Evolutionary conservation across 2,888 invertebrate species (phyloP).

Genomic region (Mamestra brassicae): DNA sequence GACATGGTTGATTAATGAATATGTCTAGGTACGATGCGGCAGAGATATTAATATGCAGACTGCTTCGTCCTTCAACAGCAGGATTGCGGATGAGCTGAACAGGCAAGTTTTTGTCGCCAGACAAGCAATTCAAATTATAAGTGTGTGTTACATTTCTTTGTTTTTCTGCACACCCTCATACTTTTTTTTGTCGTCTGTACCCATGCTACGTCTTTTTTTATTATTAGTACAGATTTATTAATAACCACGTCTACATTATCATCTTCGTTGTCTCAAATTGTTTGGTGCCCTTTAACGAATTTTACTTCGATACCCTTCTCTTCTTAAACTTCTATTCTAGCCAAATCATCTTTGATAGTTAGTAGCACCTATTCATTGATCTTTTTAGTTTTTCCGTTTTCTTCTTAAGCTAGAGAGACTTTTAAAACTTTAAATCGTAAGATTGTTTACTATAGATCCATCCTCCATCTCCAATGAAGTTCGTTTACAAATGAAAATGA

Average conservation of each 20-base stretch:
- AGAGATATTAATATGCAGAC: slow-evolving; percentile 4
- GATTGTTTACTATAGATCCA: background rate
- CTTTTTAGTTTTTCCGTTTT: background rate
- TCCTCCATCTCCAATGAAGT: background rate
- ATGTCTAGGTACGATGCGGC: background rate
- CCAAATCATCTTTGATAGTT: background rate
- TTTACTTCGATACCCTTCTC: background rate
- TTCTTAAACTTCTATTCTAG: background rate
- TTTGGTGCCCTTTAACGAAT: background rate
- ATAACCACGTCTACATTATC: background rate
- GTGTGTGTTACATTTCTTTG: slow-evolving; percentile 6
- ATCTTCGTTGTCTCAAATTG: background rate
- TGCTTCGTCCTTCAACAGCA: background rate
- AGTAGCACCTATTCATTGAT: background rate
- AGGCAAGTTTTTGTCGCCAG: background rate
- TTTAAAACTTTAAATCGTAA: background rate
- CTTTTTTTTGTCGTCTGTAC: background rate
- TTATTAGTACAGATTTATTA: background rate
- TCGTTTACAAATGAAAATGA: slow-evolving; percentile 3
- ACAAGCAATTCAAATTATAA: slow-evolving; percentile 4
- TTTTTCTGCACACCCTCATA: background rate
- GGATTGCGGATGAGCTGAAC: background rate
- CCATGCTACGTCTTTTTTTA: background rate
- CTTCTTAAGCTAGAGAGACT: background rate
- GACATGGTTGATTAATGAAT: background rate